These are phyloP conservation scores for Schlechtendalia chinensis DNA, from an alignment of 1,140 invertebrate species.

Conservation along the genomic window DNA sequence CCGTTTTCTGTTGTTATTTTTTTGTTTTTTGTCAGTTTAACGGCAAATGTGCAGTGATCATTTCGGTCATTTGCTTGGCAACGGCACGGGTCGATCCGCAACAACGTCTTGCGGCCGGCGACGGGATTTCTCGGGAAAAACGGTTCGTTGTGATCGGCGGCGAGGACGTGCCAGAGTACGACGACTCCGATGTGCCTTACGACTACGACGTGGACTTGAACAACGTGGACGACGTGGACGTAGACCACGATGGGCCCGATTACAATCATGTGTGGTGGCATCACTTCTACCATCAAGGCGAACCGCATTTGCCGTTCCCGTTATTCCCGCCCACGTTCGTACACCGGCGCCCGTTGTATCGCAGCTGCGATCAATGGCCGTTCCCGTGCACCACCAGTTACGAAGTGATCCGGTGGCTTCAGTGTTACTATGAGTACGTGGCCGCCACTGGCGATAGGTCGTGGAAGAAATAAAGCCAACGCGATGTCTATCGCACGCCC, in stretches of 20 bases:
- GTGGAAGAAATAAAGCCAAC: background rate
- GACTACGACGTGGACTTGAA: background rate
- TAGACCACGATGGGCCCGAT: background rate
- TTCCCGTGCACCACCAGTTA: slow-evolving; percentile 8
- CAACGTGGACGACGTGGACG: background rate
- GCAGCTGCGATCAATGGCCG: background rate
- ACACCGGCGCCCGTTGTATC: background rate
- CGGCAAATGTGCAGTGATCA: too few species aligned
- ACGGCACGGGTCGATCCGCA: background rate
- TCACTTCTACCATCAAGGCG: slow-evolving; percentile 11
- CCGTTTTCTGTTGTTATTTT: too few species aligned
- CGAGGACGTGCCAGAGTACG: slow-evolving; percentile 22
- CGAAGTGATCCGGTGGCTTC: slow-evolving; percentile 33
- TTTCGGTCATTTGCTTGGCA: background rate
- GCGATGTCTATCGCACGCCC: background rate
- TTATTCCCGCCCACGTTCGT: slow-evolving; percentile 13
- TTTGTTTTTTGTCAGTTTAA: too few species aligned
- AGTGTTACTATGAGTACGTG: slow-evolving; percentile 31
- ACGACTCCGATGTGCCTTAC: background rate
- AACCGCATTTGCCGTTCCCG: slow-evolving; percentile 24
- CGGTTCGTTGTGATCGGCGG: slow-evolving; percentile 11
- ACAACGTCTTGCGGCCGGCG: background rate
- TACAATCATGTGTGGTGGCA: slow-evolving; percentile 34
- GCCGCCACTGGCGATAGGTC: background rate
- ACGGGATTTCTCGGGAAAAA: background rate